phyloP scores from a whole-genome alignment of 2,888 invertebrate genomes.

The Polylopha cassiicola region DNA sequence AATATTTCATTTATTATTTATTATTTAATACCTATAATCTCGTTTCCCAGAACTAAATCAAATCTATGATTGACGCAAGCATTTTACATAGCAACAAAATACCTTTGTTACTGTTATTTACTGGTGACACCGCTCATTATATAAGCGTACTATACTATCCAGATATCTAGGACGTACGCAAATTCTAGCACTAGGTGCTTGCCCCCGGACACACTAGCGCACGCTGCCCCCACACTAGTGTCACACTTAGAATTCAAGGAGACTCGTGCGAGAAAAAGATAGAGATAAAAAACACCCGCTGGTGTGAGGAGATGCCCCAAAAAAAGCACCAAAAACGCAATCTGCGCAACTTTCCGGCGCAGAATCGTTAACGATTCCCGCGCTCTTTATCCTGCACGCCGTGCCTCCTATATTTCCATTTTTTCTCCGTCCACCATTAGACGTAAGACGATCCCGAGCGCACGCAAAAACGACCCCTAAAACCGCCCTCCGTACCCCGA shows the following conservation, averaged over 20 bases:
- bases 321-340: slow-evolving; percentile 79
- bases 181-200: slow-evolving; percentile 73
- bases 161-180: slow-evolving; percentile 71
- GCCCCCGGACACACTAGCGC: slow-evolving; percentile 48
- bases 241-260: slow-evolving; percentile 41
- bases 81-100: slow-evolving; percentile 5
- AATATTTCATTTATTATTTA: too few species aligned
- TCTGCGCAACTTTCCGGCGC: slow-evolving; percentile 79
- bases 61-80: slow-evolving; percentile 1
- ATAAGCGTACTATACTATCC: slow-evolving; percentile 46
- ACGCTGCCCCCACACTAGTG: slow-evolving; percentile 32
- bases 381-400: slow-evolving; percentile 75
- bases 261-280: slow-evolving; percentile 70
- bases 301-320: slow-evolving; percentile 76
- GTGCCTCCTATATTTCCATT: slow-evolving; percentile 77
- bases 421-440: slow-evolving; percentile 70
- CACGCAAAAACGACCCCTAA: slow-evolving; percentile 31
- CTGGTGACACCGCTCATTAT: slow-evolving; percentile 66
- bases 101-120: slow-evolving; percentile 68
- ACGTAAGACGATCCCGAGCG: slow-evolving; percentile 56
- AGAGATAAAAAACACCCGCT: slow-evolving; percentile 72
- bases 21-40: too few species aligned
- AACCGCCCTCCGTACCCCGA: slow-evolving; percentile 11
- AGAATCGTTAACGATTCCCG: slow-evolving; percentile 78
- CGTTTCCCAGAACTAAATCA: neutral